phyloP scores from a whole-genome alignment of 1,140 invertebrate genomes.

The Musca vetustissima region DNA sequence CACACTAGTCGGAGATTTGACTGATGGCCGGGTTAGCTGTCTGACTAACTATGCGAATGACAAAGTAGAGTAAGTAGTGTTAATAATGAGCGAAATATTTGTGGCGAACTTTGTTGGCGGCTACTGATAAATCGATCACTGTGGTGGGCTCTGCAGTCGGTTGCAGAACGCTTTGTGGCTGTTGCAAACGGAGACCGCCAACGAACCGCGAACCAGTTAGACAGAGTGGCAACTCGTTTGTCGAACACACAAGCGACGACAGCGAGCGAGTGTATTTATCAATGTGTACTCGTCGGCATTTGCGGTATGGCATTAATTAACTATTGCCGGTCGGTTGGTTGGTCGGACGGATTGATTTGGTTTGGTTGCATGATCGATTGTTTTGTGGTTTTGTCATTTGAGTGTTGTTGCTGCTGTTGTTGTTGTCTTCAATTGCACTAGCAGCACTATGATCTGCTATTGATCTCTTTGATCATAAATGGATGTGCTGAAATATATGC shows the following conservation, averaged over 20 bases:
- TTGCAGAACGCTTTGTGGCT: too few species aligned
- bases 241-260: not conserved
- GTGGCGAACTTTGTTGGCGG: constrained; percentile 13
- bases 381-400: too few species aligned
- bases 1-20: not conserved
- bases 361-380: constrained; percentile 10
- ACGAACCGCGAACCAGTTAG: constrained; percentile 1
- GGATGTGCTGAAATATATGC: constrained; percentile 21
- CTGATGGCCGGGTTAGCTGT: too few species aligned
- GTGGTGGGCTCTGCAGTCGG: not conserved
- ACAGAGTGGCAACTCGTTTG: constrained; percentile 21
- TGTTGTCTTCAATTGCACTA: not conserved
- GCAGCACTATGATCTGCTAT: constrained; percentile 14
- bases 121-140: constrained; percentile 19
- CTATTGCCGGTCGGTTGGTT: constrained; percentile 50
- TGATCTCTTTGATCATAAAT: constrained; percentile 24
- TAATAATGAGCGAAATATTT: constrained; percentile 7
- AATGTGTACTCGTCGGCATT: constrained; percentile 40
- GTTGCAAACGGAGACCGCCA: too few species aligned
- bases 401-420: too few species aligned
- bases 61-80: not conserved
- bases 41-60: too few species aligned
- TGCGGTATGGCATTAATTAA: constrained; percentile 53
- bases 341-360: constrained; percentile 12
- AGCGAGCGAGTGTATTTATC: constrained; percentile 12